phyloP scores from a whole-genome alignment of 2,888 invertebrate species.

The Seira ritae region DNA sequence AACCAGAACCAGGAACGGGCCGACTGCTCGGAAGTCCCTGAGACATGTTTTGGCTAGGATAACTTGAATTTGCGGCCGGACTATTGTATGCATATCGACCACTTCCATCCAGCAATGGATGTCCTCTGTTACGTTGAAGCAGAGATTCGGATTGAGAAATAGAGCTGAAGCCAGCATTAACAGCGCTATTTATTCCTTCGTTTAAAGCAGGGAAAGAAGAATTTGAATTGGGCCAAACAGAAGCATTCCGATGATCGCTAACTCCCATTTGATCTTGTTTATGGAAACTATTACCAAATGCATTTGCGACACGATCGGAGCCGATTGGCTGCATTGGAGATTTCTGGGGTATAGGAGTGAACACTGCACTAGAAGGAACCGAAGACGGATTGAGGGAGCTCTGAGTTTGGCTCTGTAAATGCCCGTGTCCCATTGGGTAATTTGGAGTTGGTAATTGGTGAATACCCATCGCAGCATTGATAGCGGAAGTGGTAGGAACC shows the following conservation, averaged over 20 bases:
- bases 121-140: neutral
- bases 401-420: neutral
- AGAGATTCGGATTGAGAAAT: neutral
- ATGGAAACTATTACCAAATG: constrained; percentile 20
- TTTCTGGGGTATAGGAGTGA: constrained; percentile 41
- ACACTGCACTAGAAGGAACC: neutral
- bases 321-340: constrained; percentile 26
- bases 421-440: neutral
- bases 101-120: neutral
- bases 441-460: neutral
- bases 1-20: neutral
- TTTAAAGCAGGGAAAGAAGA: constrained; percentile 14
- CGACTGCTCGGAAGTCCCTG: neutral
- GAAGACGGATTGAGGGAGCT: neutral
- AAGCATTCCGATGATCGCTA: neutral
- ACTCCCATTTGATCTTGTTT: neutral
- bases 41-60: neutral
- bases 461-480: constrained; percentile 13
- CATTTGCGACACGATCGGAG: neutral
- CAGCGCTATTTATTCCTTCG: constrained; percentile 6
- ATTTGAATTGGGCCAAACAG: constrained; percentile 21
- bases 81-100: neutral
- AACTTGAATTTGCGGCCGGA: neutral
- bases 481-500: neutral
- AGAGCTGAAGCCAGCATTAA: neutral